Evolutionary conservation across 2,888 invertebrate genomes (phyloP).

Genomic region (Melanargia galathea): DNA sequence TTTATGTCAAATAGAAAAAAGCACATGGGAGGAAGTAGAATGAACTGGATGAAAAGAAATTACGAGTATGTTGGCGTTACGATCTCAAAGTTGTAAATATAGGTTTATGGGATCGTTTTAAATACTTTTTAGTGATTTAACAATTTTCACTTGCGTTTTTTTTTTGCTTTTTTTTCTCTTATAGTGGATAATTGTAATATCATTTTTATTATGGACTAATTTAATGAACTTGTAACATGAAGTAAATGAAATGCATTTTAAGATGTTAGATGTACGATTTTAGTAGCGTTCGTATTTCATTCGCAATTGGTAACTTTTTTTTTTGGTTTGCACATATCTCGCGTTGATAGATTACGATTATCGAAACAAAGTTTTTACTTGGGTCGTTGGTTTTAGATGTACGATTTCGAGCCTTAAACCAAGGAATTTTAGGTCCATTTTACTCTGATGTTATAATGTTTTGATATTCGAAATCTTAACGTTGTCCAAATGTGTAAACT

Average conservation of each 20-base stretch:
- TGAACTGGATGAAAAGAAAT: background rate
- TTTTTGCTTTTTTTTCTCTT: background rate
- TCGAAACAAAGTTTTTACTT: too few species aligned
- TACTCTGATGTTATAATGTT: too few species aligned
- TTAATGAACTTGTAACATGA: slow-evolving; percentile 4
- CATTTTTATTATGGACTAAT: background rate
- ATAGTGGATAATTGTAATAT: background rate
- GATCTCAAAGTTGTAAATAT: slow-evolving; percentile 17
- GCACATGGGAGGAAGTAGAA: background rate
- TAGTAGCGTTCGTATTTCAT: too few species aligned
- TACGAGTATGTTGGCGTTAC: background rate
- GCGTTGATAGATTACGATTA: too few species aligned
- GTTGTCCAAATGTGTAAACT: too few species aligned
- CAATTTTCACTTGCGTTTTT: background rate
- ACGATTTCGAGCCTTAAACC: too few species aligned
- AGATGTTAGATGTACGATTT: too few species aligned
- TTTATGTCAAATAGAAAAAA: background rate
- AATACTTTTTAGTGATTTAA: background rate
- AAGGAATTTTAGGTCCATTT: too few species aligned
- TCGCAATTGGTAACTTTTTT: too few species aligned
- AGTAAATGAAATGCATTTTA: slow-evolving; percentile 1
- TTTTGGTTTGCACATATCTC: background rate
- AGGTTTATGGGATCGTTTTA: background rate
- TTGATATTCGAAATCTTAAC: too few species aligned
- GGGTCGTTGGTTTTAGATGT: too few species aligned